A percentile compares a stretch with the other conserved stretches of the same genome.
Conservation (phyloP, 2,888 invertebrate species). For the Phoenoteleia sp. region DNA sequence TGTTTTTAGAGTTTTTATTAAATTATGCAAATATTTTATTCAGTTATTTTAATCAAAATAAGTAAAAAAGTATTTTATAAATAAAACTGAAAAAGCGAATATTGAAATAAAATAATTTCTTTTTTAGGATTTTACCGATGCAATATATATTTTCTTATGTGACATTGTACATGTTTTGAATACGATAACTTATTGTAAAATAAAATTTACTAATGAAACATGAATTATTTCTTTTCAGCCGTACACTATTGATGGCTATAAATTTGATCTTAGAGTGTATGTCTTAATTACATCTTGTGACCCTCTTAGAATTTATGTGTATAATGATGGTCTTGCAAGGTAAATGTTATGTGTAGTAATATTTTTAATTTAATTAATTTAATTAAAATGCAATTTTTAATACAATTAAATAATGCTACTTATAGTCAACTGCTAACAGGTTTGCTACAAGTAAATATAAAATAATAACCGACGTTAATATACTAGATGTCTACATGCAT, state of each 20-base stretch:
- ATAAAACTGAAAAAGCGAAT: no score
- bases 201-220: neutral
- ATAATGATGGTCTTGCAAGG: constrained; percentile 96
- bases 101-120: no score
- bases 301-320: constrained; percentile 95
- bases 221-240: constrained; percentile 88
- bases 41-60: no score
- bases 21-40: no score
- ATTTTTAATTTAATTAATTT: neutral
- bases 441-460: constrained; percentile 96
- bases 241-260: constrained; percentile 95
- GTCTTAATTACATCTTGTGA: constrained; percentile 96
- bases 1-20: no score
- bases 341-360: constrained; percentile 77
- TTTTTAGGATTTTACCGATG: no score
- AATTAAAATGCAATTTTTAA: no score
- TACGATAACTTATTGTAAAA: no score
- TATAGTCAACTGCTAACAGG: constrained; percentile 84
- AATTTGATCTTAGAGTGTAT: constrained; percentile 97
- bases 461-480: constrained; percentile 93
- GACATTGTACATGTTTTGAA: no score
- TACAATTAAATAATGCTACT: constrained; percentile 56
- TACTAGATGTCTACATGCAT: constrained; percentile 97
- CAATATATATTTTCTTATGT: no score
- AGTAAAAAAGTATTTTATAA: no score